phyloP scores from a whole-genome alignment of 2,888 invertebrate species.

The Galeruca laticollis region DNA sequence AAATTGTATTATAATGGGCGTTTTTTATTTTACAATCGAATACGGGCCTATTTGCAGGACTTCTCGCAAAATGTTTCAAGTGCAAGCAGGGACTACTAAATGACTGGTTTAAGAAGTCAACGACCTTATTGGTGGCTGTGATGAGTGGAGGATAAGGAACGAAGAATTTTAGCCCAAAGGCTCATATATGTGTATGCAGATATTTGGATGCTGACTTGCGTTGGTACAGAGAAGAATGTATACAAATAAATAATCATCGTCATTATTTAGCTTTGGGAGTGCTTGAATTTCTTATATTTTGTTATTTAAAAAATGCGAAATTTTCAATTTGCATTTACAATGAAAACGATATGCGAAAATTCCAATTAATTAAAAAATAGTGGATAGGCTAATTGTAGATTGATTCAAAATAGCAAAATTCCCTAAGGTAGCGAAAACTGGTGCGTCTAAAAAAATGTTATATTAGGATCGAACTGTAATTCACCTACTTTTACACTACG shows the following conservation, averaged over 20 bases:
- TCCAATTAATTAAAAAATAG: no score
- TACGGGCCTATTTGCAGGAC: constrained; percentile 10
- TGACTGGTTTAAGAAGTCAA: constrained; percentile 53
- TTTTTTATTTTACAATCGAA: neutral
- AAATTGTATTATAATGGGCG: neutral
- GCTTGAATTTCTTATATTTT: neutral
- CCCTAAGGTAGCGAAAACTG: no score
- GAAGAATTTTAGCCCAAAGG: constrained; percentile 54
- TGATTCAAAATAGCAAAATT: no score
- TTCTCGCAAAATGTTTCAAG: constrained; percentile 13
- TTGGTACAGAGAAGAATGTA: constrained; percentile 17
- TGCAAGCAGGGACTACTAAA: constrained; percentile 37
- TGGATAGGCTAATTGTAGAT: no score
- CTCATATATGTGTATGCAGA: constrained; percentile 54
- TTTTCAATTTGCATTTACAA: neutral
- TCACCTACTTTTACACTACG: no score
- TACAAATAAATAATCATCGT: neutral
- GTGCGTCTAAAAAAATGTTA: no score
- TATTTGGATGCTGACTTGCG: constrained; percentile 50
- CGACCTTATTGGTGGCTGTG: constrained; percentile 55
- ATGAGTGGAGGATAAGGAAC: constrained; percentile 53
- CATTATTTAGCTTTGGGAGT: neutral
- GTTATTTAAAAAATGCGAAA: neutral
- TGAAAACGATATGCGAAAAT: neutral
- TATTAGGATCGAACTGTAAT: no score